Base-by-base conservation (phyloP, 2,797 vertebrate species). In the Hapalemur alaotrensis region DNA sequence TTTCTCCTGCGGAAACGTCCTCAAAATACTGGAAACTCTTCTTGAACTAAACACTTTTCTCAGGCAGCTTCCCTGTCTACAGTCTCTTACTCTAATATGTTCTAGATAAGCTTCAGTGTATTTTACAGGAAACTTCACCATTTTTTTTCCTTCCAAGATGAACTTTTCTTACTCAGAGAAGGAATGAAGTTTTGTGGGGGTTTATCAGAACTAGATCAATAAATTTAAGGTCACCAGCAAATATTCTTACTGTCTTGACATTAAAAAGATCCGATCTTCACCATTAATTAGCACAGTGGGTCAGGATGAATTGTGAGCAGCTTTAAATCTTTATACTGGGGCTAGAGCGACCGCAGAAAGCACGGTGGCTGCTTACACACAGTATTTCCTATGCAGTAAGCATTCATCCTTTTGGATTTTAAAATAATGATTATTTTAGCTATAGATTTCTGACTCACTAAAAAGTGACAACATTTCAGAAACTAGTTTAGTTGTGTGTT, bases 151-250 rank as follows among this genome's bases (percentile, higher is more conserved):
- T 81, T 90, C 30, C 69, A 8, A 12, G 12, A 72, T 84, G 15
- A 67, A 13, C 43, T 94, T 80, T 79, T 72, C 28, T 73, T 84
- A 87, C 11, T 96, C 17, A 57, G 57, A 78, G 59, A 95, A 96
- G 59, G 30, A 75, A 61, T 54, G 28, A 70, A 18, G 4, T 57
- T 81, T n/a, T 65, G 15, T 87, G 73, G 57, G 13, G 28, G 75
- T 85, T 35, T 61, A 12, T 87, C 76, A 79, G n/a, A 95, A 87
- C 18, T 87, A 73, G 70, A 72, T 59, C 35, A 82, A 73, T 18
- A 70, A 65, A 52, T 41, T 23, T 63, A 97, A 80, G 63, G 9
- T 32, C 54, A 38, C 6, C 10, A 41, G 59, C 22, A 79, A 65
- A 69, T 69, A 67, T 46, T 76, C 76, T 79, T 63, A 14, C 15